Percentiles rank a stretch among this genome's conserved stretches.
phyloP scores from a whole-genome alignment of 2,113 vertebrate species.

The Clarias magur region DNA sequence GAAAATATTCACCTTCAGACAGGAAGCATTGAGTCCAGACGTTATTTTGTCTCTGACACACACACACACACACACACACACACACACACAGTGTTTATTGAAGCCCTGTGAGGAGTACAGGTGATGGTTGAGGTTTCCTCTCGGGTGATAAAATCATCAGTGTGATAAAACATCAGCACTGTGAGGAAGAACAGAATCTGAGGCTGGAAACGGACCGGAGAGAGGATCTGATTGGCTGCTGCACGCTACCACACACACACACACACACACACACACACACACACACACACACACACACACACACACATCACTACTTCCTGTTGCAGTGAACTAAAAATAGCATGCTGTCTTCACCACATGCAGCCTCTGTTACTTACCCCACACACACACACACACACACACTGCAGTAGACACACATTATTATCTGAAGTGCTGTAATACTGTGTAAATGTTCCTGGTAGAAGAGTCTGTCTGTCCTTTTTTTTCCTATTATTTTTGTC shows the following conservation, averaged over 20 bases:
- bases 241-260: background rate
- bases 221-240: conserved; percentile 14
- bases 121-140: conserved; percentile 7
- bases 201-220: background rate
- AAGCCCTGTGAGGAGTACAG: background rate
- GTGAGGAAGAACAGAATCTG: conserved; percentile 16
- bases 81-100: background rate
- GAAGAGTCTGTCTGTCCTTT: background rate
- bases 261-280: background rate
- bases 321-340: conserved; percentile 39
- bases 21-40: background rate
- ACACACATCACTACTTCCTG: conserved; percentile 24
- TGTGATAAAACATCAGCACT: background rate
- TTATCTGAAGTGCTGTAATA: background rate
- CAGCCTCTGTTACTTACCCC: conserved; percentile 2
- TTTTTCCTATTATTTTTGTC: background rate
- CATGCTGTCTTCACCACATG: conserved; percentile 7
- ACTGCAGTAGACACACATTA: background rate
- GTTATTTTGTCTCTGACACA: background rate
- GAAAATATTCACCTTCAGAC: background rate
- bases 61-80: background rate
- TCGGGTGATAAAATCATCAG: background rate
- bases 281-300: background rate
- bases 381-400: background rate
- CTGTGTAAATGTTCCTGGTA: background rate